A percentile compares a stretch with the other conserved stretches of the same genome.
Evolutionary conservation across 2,797 vertebrate species (phyloP).

Genomic region (Galago senegalensis): DNA sequence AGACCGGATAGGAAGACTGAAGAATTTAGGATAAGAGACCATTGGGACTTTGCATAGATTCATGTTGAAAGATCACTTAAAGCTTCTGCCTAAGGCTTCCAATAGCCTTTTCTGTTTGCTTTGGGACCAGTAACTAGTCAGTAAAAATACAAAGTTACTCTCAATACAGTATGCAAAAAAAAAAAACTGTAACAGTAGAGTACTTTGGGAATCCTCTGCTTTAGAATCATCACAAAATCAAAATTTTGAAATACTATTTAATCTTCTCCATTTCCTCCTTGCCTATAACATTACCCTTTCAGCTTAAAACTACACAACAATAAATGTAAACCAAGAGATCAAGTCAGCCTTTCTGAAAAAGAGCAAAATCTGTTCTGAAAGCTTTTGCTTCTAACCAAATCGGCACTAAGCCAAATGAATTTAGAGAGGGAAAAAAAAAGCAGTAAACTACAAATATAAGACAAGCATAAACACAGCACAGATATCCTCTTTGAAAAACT

Average conservation of each 20-base stretch:
- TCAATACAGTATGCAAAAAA: background rate
- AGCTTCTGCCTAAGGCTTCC: background rate
- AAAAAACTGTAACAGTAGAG: background rate
- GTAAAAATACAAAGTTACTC: background rate
- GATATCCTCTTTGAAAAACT: slow-evolving; percentile 26
- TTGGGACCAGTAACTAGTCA: slow-evolving; percentile 24
- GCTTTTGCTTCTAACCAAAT: background rate
- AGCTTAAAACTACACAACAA: slow-evolving; percentile 21
- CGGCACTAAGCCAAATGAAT: slow-evolving; percentile 49
- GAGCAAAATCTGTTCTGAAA: slow-evolving; percentile 41
- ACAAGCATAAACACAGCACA: background rate
- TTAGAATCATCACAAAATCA: slow-evolving; percentile 46
- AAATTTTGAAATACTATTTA: slow-evolving; percentile 68
- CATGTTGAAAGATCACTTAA: background rate
- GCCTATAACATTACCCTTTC: slow-evolving; percentile 40
- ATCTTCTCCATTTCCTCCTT: slow-evolving; percentile 65
- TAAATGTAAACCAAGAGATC: slow-evolving; percentile 26
- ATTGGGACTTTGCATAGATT: background rate
- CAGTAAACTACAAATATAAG: background rate
- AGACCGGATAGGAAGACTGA: background rate
- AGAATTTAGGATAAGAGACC: background rate
- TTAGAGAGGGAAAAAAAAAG: background rate
- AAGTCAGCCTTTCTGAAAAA: slow-evolving; percentile 2
- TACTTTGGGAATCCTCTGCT: background rate
- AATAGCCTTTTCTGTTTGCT: background rate